Evolutionary conservation across 2,888 invertebrate species (phyloP), one percentile per base, ranked within the genome.

Genomic region (Poecilobothrus nobilitatus): DNA sequence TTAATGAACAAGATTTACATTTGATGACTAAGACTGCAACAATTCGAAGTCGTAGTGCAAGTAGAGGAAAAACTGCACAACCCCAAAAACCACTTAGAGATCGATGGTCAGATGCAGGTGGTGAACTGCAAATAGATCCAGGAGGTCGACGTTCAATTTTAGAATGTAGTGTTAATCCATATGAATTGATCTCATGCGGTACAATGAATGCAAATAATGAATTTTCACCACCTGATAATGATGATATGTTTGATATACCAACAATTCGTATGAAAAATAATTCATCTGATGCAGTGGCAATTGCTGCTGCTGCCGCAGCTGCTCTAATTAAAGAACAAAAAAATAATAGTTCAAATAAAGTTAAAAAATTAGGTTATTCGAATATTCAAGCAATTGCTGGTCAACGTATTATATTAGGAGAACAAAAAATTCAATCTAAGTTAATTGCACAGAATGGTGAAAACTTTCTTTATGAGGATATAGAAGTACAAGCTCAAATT

Each of bases 121-220:
- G 62, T 44, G 66, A 66, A 53, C 41, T 8, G 53, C 68, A 18
- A 27, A 67, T 18, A 33, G 76, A 76, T 22, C 75, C 76, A 10
- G 73, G 76, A 68, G 79, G 82, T 18, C 79, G 89, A 65, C 88
- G 87, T 73, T 92, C 92, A 21, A 93, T 93, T 73, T 82, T 93
- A 63, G 90, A 91, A 75, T 93, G 92, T 82, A 88, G 91, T 78
- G 90, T 93, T 63, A 93, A 92, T 80, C 92, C 93, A 4, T 93
- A 93, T 78, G 90, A 91, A 73, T 84, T 93, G 77, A 88, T 92
- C 75, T 88, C 90, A 79, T 83, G 33, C n/a, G 27, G 53, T 22
- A 41, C 61, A 33, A 18, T 21, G 9, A 21, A 41, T 18, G 20
- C 65, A 37, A 83, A 72, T 82, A 85, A 78, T 83, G 84, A 75